These are phyloP conservation scores for Enchytraeus crypticus DNA, from an alignment of 2,888 invertebrate species.

Conservation along the genomic window DNA sequence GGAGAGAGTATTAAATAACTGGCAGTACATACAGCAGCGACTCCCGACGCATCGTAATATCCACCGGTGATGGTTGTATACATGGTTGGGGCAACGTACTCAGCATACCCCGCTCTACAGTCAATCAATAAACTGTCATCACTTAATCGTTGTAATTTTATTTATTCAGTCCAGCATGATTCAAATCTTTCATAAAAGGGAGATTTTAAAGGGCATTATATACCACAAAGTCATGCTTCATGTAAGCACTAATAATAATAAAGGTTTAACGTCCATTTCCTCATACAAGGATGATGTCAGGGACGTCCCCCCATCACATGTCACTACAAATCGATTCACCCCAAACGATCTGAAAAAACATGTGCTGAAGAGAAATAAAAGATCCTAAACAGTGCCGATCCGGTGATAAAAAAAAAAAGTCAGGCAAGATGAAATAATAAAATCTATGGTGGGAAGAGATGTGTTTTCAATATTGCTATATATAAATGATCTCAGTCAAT, in stretches of 20 bases:
- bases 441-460: too few relatives aligned
- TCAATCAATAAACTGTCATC: background rate
- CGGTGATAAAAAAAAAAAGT: too few relatives aligned
- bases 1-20: background rate
- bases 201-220: background rate
- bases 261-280: too few relatives aligned
- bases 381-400: too few relatives aligned
- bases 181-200: background rate
- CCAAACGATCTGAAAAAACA: too few relatives aligned
- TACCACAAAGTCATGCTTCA: background rate
- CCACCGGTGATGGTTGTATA: constrained; percentile 60
- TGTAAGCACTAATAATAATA: background rate
- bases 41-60: constrained; percentile 56
- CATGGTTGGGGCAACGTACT: constrained; percentile 47
- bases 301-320: too few relatives aligned
- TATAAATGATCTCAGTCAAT: too few relatives aligned
- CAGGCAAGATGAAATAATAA: too few relatives aligned
- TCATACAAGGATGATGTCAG: too few relatives aligned
- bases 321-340: too few relatives aligned
- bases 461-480: too few relatives aligned
- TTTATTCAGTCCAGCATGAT: background rate
- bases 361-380: too few relatives aligned
- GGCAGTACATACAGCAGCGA: constrained; percentile 9
- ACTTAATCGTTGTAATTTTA: background rate
- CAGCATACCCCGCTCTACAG: constrained; percentile 29